Conservation (phyloP, 2,797 vertebrate genomes). For the Sternotherus odoratus region DNA sequence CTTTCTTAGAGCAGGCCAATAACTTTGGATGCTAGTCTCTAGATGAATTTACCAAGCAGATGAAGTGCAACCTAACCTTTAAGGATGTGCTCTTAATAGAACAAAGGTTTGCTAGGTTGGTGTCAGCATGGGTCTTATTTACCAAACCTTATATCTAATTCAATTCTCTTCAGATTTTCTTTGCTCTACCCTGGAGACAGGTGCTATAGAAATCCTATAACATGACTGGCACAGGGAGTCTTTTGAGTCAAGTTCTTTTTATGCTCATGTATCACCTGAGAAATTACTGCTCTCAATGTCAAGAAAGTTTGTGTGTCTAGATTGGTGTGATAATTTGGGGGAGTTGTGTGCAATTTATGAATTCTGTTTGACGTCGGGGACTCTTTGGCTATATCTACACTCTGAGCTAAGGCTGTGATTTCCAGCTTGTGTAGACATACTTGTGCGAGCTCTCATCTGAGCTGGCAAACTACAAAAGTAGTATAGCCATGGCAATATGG, state of each 20-base stretch:
- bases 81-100: neutral
- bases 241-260: neutral
- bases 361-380: neutral
- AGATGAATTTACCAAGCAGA: neutral
- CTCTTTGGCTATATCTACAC: neutral
- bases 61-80: neutral
- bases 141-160: neutral
- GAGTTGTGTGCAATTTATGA: neutral
- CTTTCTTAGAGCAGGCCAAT: neutral
- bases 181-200: neutral
- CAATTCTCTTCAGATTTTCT: neutral
- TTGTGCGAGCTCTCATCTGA: neutral
- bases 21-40: neutral
- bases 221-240: neutral
- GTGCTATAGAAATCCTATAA: neutral
- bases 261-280: neutral
- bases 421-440: neutral
- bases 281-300: neutral
- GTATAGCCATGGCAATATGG: too few relatives aligned
- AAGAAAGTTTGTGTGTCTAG: neutral
- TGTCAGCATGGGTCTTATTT: neutral
- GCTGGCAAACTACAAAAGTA: neutral
- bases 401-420: neutral
- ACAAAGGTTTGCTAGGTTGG: neutral
- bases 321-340: neutral